These are phyloP conservation scores for Ptyas mucosa DNA, from an alignment of 2,113 vertebrate genomes.

Conservation along the genomic window DNA sequence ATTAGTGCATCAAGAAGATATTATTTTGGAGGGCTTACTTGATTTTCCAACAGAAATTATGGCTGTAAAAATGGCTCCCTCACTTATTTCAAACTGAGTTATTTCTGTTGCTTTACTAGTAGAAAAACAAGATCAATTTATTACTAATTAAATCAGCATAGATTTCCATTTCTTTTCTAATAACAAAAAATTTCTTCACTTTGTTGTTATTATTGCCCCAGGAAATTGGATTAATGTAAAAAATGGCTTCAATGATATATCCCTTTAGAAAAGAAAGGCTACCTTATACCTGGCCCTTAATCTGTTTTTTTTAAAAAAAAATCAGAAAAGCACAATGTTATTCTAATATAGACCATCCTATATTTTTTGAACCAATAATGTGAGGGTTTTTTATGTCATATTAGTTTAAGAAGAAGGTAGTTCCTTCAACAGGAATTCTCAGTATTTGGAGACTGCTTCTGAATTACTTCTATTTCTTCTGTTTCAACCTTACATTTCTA, in stretches of 20 bases:
- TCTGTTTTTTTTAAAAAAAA: neutral
- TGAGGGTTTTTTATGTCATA: neutral
- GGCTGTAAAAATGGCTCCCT: slow-evolving; percentile 32
- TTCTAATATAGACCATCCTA: neutral
- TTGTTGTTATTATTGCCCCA: neutral
- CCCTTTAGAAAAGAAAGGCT: neutral
- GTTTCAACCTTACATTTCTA: neutral
- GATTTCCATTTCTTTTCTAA: slow-evolving; percentile 26
- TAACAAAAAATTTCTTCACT: neutral
- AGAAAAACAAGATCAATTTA: slow-evolving; percentile 47
- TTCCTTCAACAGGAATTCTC: neutral
- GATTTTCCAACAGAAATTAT: slow-evolving; percentile 33
- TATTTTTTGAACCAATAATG: neutral
- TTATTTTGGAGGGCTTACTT: neutral
- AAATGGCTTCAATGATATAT: neutral
- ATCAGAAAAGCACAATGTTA: neutral
- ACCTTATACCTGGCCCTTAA: neutral
- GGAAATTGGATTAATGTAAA: neutral
- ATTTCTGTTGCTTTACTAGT: slow-evolving; percentile 17
- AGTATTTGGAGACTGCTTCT: neutral
- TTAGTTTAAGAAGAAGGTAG: too few species aligned
- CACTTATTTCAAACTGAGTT: slow-evolving; percentile 41
- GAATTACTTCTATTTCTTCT: neutral
- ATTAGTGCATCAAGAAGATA: slow-evolving; percentile 6
- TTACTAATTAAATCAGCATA: slow-evolving; percentile 31